These are phyloP conservation scores for Cephalopterus ornatus DNA, from an alignment of 2,113 vertebrate genomes.

Conservation along the genomic window DNA sequence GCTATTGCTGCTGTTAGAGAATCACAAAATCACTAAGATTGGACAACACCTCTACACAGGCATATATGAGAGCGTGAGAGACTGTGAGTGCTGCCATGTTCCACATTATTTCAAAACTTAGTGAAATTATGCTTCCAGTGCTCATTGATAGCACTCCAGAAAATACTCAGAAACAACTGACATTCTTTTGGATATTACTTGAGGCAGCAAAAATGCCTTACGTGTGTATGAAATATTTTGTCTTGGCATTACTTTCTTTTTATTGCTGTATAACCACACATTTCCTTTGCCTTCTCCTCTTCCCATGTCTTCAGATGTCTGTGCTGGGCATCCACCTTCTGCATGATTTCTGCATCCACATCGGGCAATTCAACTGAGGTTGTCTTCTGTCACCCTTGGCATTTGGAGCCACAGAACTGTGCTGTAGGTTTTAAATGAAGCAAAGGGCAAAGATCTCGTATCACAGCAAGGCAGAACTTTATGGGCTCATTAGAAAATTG, in stretches of 20 bases:
- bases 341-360: neutral
- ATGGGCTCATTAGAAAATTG: neutral
- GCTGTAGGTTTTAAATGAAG: neutral
- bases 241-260: neutral
- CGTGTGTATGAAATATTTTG: neutral
- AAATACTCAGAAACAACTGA: neutral
- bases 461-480: neutral
- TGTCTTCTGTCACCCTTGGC: neutral
- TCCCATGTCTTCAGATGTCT: neutral
- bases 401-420: neutral
- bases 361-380: neutral
- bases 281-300: neutral
- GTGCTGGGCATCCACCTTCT: neutral
- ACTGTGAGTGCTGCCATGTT: neutral
- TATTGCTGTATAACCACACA: neutral
- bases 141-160: neutral
- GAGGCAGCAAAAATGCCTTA: neutral
- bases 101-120: neutral
- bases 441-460: neutral
- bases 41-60: neutral
- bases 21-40: neutral
- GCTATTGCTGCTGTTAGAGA: neutral
- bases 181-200: neutral
- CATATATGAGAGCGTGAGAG: rapidly evolving
- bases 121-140: neutral